Conservation (phyloP, 2,797 vertebrate species). For the Ctenosaura bakeri region DNA sequence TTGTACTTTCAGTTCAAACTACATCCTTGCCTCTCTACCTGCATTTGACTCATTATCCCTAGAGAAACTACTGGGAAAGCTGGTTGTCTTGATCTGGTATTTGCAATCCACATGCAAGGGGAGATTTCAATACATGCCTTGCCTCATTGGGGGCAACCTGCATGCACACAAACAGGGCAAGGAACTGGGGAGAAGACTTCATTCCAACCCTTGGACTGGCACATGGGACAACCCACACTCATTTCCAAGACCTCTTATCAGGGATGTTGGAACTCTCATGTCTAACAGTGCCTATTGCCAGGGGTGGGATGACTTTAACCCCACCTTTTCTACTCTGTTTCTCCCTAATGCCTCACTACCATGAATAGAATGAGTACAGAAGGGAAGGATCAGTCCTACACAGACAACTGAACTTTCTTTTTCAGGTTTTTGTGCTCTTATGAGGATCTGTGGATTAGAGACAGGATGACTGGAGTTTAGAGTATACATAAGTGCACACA, state of each 20-base stretch:
- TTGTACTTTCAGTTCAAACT: constrained; percentile 62
- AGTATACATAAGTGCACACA: background rate
- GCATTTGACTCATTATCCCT: constrained; percentile 56
- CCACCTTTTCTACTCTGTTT: background rate
- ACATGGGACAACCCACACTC: too few species aligned
- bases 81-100: background rate
- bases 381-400: background rate
- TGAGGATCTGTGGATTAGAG: background rate
- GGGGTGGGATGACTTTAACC: background rate
- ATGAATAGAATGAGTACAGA: background rate
- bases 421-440: background rate
- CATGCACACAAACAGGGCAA: too few species aligned
- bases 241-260: background rate
- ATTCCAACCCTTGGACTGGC: background rate
- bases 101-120: background rate
- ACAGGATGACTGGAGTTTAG: background rate
- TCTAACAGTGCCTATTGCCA: background rate
- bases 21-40: too few species aligned
- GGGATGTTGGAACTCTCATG: background rate
- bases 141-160: background rate
- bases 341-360: too few species aligned
- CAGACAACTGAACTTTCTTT: background rate
- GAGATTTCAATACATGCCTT: background rate
- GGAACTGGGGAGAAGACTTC: background rate
- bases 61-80: constrained; percentile 67